Conservation (phyloP, 2,888 invertebrate species). For the Pecten maximus region DNA sequence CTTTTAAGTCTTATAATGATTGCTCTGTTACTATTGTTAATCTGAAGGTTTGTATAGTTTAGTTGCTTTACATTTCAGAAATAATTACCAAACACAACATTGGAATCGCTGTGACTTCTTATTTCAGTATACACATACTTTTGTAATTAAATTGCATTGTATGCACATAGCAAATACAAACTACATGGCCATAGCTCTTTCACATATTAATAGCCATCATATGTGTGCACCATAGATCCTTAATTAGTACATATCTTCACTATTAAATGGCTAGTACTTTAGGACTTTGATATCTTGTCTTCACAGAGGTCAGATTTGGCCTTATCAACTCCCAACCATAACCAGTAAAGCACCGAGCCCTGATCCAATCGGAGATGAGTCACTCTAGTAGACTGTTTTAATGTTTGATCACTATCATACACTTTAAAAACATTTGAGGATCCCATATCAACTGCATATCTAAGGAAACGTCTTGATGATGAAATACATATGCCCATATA, state of each 20-base stretch:
- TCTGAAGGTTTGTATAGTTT: not conserved
- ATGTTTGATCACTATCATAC: slow-evolving; percentile 4
- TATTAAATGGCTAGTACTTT: not conserved
- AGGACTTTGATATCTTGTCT: not conserved
- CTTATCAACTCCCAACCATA: not conserved
- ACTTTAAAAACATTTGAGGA: slow-evolving; percentile 18
- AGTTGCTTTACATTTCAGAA: not conserved
- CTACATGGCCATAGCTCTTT: not conserved
- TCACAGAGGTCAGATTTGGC: slow-evolving; percentile 6
- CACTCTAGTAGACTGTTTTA: slow-evolving; percentile 14
- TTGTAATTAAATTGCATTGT: not conserved
- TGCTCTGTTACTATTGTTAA: not conserved
- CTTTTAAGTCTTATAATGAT: not conserved
- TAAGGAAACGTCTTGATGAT: slow-evolving; percentile 11
- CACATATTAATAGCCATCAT: not conserved
- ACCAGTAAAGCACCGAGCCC: not conserved
- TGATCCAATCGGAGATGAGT: slow-evolving; percentile 18
- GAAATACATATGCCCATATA: slow-evolving; percentile 33
- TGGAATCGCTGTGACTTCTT: not conserved
- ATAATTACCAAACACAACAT: not conserved
- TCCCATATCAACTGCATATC: not conserved
- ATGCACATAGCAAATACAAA: not conserved
- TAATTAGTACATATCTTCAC: slow-evolving; percentile 4
- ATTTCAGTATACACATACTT: not conserved
- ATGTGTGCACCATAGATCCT: not conserved